Base-by-base conservation (phyloP, 2,797 vertebrate genomes). In the Siniperca obscura region DNA sequence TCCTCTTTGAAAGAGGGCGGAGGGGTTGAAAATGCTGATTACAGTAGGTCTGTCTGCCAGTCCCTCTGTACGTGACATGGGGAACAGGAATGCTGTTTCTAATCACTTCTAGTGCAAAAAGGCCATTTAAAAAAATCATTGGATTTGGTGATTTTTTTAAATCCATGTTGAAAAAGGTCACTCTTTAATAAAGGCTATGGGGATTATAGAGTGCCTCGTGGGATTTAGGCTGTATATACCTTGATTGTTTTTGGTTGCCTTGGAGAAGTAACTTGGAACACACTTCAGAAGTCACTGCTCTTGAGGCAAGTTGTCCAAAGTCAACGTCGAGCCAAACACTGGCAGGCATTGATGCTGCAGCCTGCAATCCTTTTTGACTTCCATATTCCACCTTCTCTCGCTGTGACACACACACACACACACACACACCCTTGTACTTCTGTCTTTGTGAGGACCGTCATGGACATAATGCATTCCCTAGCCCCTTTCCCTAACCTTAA, bases 11-110 rank as follows among this genome's bases (percentile, higher is more conserved):
- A 93, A 92, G 73, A 52, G 61, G 70, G 60, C 11, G 19, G 14
- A 79, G 30, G 50, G 74, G 69, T 46, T 44, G 85, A 64, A 93
- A 94, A 94, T 94, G 89, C 88, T 95, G 95, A 96, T 97, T 96
- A 96, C 94, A 93, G 89, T 89, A 92, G 86, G 85, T 83, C 85
- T 70, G 81, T 94, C 91, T 80, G 89, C 87, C 82, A 4, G 69
- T 86, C 90, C 86, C 85, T 95, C 91, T 75, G 69, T 76, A 89
- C 27, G 76, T 91, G 90, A 89, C 91, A 82, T 3, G 16, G 73
- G 81, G 84, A 85, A 90, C 75, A 87, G 62, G 74, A 91, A 89
- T 86, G 73, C 85, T 80, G 70, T 80, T 80, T 90, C 80, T 88
- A 87, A 93, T 93, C 89, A 87, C 86, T 81, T 76, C 71, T 66